These are phyloP conservation scores for Protonibea diacanthus DNA, from an alignment of 2,797 vertebrate species.

Conservation along the genomic window DNA sequence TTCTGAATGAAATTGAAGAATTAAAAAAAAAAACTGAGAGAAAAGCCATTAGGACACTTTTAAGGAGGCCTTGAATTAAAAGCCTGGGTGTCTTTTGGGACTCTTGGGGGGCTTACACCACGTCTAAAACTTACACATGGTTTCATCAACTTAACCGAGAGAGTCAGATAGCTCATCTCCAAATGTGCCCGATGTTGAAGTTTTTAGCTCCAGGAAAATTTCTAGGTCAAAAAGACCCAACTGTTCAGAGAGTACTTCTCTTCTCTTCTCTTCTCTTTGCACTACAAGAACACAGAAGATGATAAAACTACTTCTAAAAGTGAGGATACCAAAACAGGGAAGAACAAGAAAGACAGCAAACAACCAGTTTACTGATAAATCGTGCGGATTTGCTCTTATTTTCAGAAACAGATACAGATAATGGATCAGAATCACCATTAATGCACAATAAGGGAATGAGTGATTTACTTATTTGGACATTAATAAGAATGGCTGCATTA, in stretches of 20 bases:
- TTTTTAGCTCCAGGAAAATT: background rate
- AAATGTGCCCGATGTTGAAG: background rate
- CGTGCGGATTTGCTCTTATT: background rate
- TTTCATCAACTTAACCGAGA: background rate
- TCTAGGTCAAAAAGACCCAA: background rate
- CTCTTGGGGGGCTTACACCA: too few relatives aligned
- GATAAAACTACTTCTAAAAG: too few relatives aligned
- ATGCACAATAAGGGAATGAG: background rate
- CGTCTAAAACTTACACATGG: background rate
- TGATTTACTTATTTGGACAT: background rate
- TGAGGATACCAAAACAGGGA: background rate
- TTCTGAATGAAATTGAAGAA: background rate
- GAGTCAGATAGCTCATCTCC: background rate
- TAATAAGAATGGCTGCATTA: background rate
- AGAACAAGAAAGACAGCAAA: background rate
- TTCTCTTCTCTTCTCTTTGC: too few relatives aligned
- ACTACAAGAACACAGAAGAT: too few relatives aligned
- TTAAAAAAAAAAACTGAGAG: background rate
- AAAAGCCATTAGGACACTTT: background rate
- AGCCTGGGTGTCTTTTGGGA: background rate
- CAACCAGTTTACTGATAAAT: background rate
- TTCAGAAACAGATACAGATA: background rate
- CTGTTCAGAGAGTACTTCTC: too few relatives aligned
- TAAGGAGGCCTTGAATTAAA: conserved; percentile 13
- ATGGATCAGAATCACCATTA: background rate